Evolutionary conservation across 1,140 invertebrate species (phyloP), one percentile per base, ranked within the genome.

Genomic region (Ganaspis sp.): DNA sequence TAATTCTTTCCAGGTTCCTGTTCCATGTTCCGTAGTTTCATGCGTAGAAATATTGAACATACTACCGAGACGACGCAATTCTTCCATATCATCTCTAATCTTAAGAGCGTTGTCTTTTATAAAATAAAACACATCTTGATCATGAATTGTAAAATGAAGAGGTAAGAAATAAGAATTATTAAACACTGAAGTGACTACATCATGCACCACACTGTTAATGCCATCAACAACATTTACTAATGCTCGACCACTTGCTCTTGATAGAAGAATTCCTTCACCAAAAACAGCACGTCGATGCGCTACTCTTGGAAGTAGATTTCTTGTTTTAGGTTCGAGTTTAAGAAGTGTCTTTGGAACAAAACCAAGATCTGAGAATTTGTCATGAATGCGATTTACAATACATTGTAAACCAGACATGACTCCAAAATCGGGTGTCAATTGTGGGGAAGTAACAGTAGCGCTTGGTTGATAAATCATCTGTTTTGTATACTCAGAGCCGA

Each of bases 1-100:
- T 15, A 98, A 87, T 84, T 97, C 96, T 85, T 95, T 95, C 70
- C 93, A 93, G 0, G 92, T 92, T 1, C 92, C 89, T 0, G 92
- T 89, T 5, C 95, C 95, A 85, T 96, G 95, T 79, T 97, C 96
- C 58, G 95, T 95, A 1, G 95, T 96, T 86, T 97, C 96, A 81
- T 98, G 96, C 1, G 97, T 96, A 11, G 97, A 96, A 23, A 99
- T 96, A 89, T 99, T 99, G 82, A 99, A 98, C 93, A 97, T 96
- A 11, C 96, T 96, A 3, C 96, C 96, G 1, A 98, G 90, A 34
- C 97, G 92, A 70, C 95, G 92, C 19, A 99, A 91, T 81, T 98
- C 96, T 79, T 97, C 96, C 92, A 96, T 94, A 86, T 99, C 98
- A 82, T 98, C 97, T 34, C 95, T 93, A 26, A 97, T 94, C 88